Conservation (phyloP, 2,113 vertebrate species). For the Siniperca chuatsi region DNA sequence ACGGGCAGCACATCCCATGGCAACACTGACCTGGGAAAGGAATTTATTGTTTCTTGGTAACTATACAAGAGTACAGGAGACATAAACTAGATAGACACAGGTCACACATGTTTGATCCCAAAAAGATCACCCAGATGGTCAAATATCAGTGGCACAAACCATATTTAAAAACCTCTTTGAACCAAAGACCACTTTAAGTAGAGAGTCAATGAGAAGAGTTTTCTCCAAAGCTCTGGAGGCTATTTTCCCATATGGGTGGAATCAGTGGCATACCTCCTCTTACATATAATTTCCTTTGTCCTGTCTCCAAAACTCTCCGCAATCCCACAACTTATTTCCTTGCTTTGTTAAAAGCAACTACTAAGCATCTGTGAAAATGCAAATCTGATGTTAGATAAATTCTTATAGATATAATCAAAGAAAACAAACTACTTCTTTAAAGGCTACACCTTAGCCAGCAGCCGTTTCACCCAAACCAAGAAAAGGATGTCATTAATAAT, state of each 20-base stretch:
- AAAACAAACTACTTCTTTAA: background rate
- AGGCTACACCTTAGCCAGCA: background rate
- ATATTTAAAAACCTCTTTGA: slow-evolving; percentile 44
- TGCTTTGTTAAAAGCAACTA: slow-evolving; percentile 29
- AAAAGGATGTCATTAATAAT: background rate
- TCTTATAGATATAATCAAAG: background rate
- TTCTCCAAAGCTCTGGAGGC: slow-evolving; percentile 47
- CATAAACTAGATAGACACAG: background rate
- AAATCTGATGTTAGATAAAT: background rate
- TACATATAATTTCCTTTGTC: slow-evolving; percentile 71
- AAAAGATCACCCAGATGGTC: slow-evolving; percentile 22
- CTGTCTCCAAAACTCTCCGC: slow-evolving; percentile 26
- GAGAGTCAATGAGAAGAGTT: slow-evolving; percentile 12
- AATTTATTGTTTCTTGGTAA: slow-evolving; percentile 18
- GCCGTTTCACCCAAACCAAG: background rate
- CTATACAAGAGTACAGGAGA: background rate
- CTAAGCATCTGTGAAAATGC: slow-evolving; percentile 26
- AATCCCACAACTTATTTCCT: slow-evolving; percentile 22
- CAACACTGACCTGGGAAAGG: slow-evolving; percentile 89
- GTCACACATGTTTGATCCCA: slow-evolving; percentile 13
- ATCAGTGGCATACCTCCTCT: slow-evolving; percentile 61
- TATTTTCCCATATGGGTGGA: slow-evolving; percentile 62
- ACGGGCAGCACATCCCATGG: slow-evolving; percentile 90
- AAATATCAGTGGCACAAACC: slow-evolving; percentile 27
- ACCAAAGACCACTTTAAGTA: slow-evolving; percentile 31